Evolutionary conservation across 2,888 invertebrate genomes (phyloP), one percentile per base, ranked within the genome.

Genomic region (Spisula solida): DNA sequence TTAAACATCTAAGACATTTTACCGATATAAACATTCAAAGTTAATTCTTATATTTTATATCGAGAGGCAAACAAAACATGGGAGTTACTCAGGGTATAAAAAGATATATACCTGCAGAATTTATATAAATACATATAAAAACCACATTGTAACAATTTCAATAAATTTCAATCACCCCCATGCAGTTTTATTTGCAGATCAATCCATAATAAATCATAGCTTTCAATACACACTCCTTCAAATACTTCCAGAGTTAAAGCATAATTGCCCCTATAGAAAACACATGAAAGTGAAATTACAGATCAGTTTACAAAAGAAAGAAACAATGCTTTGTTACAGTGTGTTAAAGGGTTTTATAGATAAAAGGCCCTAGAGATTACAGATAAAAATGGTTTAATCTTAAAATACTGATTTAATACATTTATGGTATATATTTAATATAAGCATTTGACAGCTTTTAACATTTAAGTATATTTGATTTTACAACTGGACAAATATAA

Each of bases 151-250:
- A 66, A 25, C 60, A 66, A 66, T 66, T 66, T 66, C 1, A 66
- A 66, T 66, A 66, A 66, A 66, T 25, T 66, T 66, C 60, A 66
- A 66, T 25, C 25, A 66, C 25, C 60, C 51, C 60, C 60, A 66
- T 66, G 60, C 25, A 66, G 60, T 25, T 66, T 66, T 66, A 51
- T 66, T 66, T 66, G 12, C n/a, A 66, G 60, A 66, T 66, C 60
- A 25, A 66, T 66, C 12, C 25, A 25, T 25, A 6, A 66, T 66
- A 66, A 66, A 66, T 66, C 60, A 66, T 25, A 0, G 25, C 60
- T 25, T 25, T 66, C 60, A 66, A 25, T 66, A 25, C 60, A 66
- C 60, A 66, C 25, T 25, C 25, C 60, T 25, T 66, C 25, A 25
- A 66, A n/a, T 10, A 66, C 12, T n/a, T 66, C 60, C 60, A 25